These are phyloP conservation scores for Biston stratarius DNA, from an alignment of 2,888 invertebrate species.

Conservation along the genomic window DNA sequence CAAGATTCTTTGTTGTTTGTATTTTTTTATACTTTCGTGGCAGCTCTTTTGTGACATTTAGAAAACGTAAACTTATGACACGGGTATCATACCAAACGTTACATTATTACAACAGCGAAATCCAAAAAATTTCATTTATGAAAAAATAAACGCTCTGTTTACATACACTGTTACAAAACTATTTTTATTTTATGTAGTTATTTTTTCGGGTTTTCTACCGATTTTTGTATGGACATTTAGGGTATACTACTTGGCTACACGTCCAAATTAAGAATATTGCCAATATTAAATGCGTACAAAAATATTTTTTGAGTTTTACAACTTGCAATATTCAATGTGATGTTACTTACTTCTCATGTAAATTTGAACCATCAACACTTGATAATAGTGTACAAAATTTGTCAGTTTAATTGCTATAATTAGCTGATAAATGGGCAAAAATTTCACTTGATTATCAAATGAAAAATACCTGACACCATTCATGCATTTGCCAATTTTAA, in stretches of 20 bases:
- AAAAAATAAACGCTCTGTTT: conserved; percentile 79
- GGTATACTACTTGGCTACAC: conserved; percentile 35
- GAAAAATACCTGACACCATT: too few species aligned
- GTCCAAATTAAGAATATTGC: conserved; percentile 26
- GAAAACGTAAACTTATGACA: conserved; percentile 18
- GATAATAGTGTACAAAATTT: conserved; percentile 20
- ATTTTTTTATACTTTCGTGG: background rate
- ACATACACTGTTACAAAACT: conserved; percentile 71
- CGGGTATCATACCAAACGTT: conserved; percentile 36
- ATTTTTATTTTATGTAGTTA: conserved; percentile 51
- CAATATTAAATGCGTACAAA: conserved; percentile 22
- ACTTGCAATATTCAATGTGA: conserved; percentile 35
- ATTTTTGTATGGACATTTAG: conserved; percentile 72
- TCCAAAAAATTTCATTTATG: conserved; percentile 66
- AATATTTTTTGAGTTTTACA: conserved; percentile 28
- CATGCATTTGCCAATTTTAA: too few species aligned
- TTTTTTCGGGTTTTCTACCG: conserved; percentile 54
- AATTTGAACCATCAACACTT: background rate
- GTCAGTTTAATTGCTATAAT: too few species aligned
- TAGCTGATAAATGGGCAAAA: too few species aligned
- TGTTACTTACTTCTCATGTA: conserved; percentile 20
- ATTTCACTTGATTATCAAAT: too few species aligned
- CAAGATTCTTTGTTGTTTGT: background rate
- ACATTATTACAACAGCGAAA: conserved; percentile 46
- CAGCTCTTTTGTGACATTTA: conserved; percentile 27